Evolutionary conservation across 2,888 invertebrate genomes (phyloP).

Genomic region (Neocrepidodera transversa): DNA sequence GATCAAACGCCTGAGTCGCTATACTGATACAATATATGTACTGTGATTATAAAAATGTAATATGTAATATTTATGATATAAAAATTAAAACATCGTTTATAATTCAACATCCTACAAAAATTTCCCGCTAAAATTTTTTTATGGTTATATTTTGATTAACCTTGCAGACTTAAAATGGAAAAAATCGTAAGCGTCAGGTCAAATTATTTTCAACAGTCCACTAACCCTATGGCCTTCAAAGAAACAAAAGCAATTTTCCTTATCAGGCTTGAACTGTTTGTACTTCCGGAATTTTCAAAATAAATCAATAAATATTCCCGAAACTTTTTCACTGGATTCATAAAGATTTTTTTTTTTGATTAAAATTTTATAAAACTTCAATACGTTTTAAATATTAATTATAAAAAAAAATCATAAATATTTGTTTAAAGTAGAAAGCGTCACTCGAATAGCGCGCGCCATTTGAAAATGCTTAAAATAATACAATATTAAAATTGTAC

Average conservation of each 20-base stretch:
- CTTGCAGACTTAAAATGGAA: no score
- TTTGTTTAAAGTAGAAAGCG: slow-evolving; percentile 7
- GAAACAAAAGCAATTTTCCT: not conserved
- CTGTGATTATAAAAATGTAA: no score
- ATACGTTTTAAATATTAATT: no score
- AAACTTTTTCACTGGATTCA: not conserved
- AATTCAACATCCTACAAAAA: no score
- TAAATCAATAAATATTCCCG: slow-evolving; percentile 1
- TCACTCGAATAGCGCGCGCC: slow-evolving; percentile 55
- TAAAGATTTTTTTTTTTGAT: not conserved
- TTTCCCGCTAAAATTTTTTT: no score
- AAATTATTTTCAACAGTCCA: slow-evolving; percentile 6
- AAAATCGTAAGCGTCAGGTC: no score
- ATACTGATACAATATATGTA: no score
- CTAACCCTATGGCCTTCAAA: slow-evolving; percentile 10
- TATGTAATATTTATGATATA: no score
- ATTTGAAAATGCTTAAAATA: slow-evolving; percentile 58
- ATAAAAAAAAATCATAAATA: not conserved
- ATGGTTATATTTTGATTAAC: no score
- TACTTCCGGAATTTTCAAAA: slow-evolving; percentile 8
- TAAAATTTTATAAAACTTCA: no score
- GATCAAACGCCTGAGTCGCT: no score
- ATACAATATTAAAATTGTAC: slow-evolving; percentile 58
- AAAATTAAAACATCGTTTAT: no score
- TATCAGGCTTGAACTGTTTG: slow-evolving; percentile 2